Evolutionary conservation across 1,140 invertebrate genomes (phyloP).

Genomic region (Aphelenchoides fujianensis): DNA sequence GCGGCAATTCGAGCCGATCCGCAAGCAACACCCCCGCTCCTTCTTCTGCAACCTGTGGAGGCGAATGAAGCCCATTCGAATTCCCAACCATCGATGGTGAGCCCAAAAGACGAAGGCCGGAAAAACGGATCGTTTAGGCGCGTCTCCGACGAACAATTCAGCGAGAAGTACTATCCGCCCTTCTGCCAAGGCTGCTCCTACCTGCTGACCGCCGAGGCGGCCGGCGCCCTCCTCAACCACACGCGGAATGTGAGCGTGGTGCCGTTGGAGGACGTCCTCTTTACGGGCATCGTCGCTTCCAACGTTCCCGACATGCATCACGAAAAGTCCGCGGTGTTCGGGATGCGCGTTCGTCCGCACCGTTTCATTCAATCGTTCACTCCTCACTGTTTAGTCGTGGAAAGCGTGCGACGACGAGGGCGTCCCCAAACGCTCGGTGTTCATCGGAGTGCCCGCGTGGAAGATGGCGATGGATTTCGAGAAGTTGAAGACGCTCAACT

Average conservation of each 20-base stretch:
- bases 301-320: background rate
- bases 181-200: conserved; percentile 23
- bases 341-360: background rate
- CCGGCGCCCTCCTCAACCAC: background rate
- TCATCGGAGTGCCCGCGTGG: background rate
- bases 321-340: background rate
- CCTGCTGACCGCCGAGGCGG: background rate
- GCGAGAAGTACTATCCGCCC: background rate
- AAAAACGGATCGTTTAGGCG: background rate
- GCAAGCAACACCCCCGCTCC: background rate
- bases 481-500: background rate
- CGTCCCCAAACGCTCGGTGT: background rate
- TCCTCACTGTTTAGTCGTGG: background rate
- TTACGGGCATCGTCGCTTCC: background rate
- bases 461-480: background rate
- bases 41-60: conserved; percentile 1
- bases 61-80: background rate
- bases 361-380: background rate
- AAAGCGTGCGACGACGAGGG: background rate
- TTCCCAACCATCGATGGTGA: background rate
- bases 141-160: conserved; percentile 5
- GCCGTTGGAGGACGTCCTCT: conserved; percentile 5
- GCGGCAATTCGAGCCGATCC: background rate
- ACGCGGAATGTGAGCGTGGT: background rate
- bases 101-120: background rate